Conservation (phyloP, 2,797 vertebrate genomes). For the Peromyscus melanophrys region DNA sequence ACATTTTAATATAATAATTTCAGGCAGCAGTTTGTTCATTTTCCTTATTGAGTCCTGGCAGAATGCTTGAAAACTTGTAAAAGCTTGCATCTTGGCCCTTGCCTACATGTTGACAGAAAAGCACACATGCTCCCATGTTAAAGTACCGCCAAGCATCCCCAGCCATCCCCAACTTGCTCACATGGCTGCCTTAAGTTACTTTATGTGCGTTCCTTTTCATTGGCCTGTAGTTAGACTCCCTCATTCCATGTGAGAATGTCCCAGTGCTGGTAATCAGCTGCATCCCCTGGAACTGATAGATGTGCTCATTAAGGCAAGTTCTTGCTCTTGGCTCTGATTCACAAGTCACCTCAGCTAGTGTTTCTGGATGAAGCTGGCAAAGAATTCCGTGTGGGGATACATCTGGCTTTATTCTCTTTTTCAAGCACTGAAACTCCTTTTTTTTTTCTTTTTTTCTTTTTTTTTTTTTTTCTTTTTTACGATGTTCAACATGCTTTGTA, state of each 20-base stretch:
- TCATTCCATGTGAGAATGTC: constrained; percentile 47
- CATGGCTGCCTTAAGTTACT: constrained; percentile 57
- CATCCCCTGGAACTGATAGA: constrained; percentile 79
- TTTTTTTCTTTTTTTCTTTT: not conserved
- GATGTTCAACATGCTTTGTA: constrained; percentile 78
- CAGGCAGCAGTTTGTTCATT: constrained; percentile 34
- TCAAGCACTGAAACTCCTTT: constrained; percentile 70
- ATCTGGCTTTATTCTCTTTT: constrained; percentile 81
- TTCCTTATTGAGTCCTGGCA: constrained; percentile 73
- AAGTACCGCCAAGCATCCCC: constrained; percentile 15
- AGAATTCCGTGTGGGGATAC: not conserved
- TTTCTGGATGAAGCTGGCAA: constrained; percentile 63
- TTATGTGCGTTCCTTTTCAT: not conserved
- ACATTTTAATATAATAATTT: constrained; percentile 53
- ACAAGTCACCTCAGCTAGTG: constrained; percentile 39
- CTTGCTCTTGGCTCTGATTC: constrained; percentile 79
- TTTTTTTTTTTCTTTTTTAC: constrained; percentile 64
- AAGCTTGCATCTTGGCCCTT: constrained; percentile 71
- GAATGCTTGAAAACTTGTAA: constrained; percentile 61
- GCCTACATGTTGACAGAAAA: constrained; percentile 46
- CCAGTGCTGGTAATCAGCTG: constrained; percentile 69
- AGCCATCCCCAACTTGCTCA: constrained; percentile 51
- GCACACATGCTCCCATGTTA: not conserved
- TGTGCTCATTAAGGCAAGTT: constrained; percentile 73
- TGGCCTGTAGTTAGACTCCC: constrained; percentile 57